Percentiles rank a stretch among this genome's conserved stretches.
Evolutionary conservation across 2,888 invertebrate species (phyloP).

Genomic region (Dione juno): DNA sequence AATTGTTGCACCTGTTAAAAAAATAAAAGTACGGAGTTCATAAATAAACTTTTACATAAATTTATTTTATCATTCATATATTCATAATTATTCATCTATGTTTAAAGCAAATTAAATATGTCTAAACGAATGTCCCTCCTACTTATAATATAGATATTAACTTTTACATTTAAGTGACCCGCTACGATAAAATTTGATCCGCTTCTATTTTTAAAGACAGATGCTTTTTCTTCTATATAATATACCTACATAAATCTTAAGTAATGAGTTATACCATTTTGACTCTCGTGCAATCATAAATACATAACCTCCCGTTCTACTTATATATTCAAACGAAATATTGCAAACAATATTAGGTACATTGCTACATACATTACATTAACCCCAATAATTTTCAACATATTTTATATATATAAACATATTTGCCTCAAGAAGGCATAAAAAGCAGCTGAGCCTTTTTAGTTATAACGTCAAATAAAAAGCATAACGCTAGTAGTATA

Average conservation of each 20-base stretch:
- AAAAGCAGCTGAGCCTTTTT: not conserved
- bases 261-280: not conserved
- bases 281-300: not conserved
- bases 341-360: not conserved
- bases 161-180: too few relatives aligned
- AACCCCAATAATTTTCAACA: not conserved
- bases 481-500: slow-evolving; percentile 33
- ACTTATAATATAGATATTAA: not conserved
- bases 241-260: not conserved
- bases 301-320: not conserved
- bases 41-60: not conserved
- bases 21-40: not conserved
- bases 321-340: not conserved
- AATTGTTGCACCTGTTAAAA: not conserved
- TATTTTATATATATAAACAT: not conserved
- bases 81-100: not conserved
- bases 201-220: not conserved
- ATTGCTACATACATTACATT: not conserved
- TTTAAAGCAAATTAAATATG: not conserved
- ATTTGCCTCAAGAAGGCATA: not conserved
- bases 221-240: not conserved
- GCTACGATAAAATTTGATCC: too few relatives aligned
- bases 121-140: not conserved
- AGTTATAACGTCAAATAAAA: slow-evolving; percentile 22
- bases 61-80: too few relatives aligned